Evolutionary conservation across 2,113 vertebrate genomes (phyloP).

Genomic region (Eubucco bourcierii): DNA sequence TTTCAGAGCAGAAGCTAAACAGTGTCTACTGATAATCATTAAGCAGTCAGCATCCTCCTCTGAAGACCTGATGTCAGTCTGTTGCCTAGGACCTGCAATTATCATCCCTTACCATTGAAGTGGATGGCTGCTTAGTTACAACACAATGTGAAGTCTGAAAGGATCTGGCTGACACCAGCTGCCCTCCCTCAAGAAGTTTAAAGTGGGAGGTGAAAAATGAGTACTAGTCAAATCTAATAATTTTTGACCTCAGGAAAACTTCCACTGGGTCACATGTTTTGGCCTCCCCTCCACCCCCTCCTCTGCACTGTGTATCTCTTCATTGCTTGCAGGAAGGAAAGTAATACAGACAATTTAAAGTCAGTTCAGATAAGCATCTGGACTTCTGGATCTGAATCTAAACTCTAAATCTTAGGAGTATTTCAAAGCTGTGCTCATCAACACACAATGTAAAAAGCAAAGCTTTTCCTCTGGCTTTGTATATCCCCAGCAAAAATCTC

Average conservation of each 20-base stretch:
- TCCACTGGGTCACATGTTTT: background rate
- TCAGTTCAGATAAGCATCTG: background rate
- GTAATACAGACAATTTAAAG: background rate
- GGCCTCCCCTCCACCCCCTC: no score
- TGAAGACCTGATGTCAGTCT: conserved; percentile 58
- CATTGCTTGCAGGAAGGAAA: background rate
- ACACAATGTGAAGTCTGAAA: conserved; percentile 10
- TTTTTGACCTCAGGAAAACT: background rate
- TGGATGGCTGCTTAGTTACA: conserved; percentile 52
- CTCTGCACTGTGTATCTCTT: background rate
- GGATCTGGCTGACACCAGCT: conserved; percentile 44
- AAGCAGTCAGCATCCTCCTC: conserved; percentile 62
- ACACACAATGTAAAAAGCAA: background rate
- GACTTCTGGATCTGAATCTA: background rate
- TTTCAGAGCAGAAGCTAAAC: conserved; percentile 40
- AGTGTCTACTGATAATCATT: conserved; percentile 60
- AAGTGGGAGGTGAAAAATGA: conserved; percentile 10
- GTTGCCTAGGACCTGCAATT: conserved; percentile 64
- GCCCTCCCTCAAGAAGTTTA: conserved; percentile 12
- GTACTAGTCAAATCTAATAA: background rate
- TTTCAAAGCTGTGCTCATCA: background rate
- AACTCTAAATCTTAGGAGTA: background rate
- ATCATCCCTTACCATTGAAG: conserved; percentile 56
- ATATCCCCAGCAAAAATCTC: background rate
- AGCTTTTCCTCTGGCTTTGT: background rate